These are phyloP conservation scores for Drosophila nebulosa DNA, from an alignment of 1,140 invertebrate species.

Conservation along the genomic window DNA sequence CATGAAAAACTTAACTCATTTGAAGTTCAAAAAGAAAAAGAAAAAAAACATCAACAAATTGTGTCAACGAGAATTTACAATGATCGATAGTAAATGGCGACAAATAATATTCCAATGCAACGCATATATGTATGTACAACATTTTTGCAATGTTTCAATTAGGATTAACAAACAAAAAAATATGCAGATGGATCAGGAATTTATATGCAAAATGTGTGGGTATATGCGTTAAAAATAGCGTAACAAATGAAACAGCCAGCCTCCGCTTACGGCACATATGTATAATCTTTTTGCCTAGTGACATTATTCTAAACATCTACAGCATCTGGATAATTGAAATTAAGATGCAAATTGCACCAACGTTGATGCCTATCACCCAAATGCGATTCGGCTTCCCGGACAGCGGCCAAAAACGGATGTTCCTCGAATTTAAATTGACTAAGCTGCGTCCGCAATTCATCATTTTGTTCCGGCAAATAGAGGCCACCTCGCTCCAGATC, in stretches of 20 bases:
- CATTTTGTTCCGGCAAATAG: slow-evolving; percentile 20
- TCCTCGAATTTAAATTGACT: slow-evolving; percentile 53
- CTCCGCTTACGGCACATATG: not conserved
- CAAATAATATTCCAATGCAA: too few relatives aligned
- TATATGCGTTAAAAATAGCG: not conserved
- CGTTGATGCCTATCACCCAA: slow-evolving; percentile 61
- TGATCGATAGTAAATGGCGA: too few relatives aligned
- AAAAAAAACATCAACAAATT: not conserved
- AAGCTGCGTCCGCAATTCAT: slow-evolving; percentile 46
- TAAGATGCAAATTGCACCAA: slow-evolving; percentile 73
- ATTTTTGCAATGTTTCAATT: not conserved
- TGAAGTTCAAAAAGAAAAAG: not conserved
- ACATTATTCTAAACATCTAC: slow-evolving; percentile 7
- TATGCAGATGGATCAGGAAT: not conserved
- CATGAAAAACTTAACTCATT: not conserved
- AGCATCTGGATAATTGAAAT: slow-evolving; percentile 51
- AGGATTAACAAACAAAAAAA: not conserved
- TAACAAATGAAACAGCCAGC: not conserved
- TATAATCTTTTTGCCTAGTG: too few relatives aligned
- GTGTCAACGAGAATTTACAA: not conserved
- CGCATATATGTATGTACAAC: not conserved
- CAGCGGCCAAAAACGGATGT: slow-evolving; percentile 64
- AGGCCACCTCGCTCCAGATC: not conserved
- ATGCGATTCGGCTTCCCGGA: slow-evolving; percentile 52
- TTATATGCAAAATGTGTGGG: too few relatives aligned